Evolutionary conservation across 2,113 vertebrate species (phyloP).

Genomic region (Grantiella picta): DNA sequence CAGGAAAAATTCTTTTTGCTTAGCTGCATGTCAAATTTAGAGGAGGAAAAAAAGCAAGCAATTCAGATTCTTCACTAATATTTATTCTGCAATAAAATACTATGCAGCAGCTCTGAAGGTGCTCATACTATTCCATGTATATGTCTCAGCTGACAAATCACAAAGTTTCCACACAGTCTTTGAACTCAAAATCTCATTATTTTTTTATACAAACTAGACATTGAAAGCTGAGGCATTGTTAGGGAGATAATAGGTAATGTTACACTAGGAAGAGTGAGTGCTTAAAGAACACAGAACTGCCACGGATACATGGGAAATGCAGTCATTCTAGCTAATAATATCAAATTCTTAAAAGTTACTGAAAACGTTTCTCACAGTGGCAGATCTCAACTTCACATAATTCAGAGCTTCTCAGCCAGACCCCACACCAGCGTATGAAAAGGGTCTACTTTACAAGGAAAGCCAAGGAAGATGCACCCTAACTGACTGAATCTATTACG

Average conservation of each 20-base stretch:
- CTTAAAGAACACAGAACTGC: not conserved
- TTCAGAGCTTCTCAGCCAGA: not conserved
- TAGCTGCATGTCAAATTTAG: not conserved
- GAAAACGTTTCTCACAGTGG: not conserved
- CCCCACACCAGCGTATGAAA: not conserved
- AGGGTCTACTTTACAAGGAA: not conserved
- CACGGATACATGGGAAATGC: not conserved
- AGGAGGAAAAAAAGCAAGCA: not conserved
- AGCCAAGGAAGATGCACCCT: not conserved
- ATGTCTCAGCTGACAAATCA: not conserved
- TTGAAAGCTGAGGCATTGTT: conserved; percentile 5
- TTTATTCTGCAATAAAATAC: not conserved
- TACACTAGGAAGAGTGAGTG: not conserved
- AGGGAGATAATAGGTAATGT: not conserved
- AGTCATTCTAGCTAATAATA: not conserved
- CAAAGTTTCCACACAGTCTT: not conserved
- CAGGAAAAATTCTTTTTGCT: not conserved
- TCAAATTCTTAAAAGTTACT: not conserved
- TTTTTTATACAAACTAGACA: conserved; percentile 5
- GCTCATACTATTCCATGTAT: not conserved
- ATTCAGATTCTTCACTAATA: not conserved
- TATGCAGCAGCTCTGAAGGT: not conserved
- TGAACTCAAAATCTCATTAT: conserved; percentile 22
- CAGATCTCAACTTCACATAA: not conserved
- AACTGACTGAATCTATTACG: not conserved